Conservation (phyloP, 2,888 invertebrate species). For the Orchesellides sinensis region DNA sequence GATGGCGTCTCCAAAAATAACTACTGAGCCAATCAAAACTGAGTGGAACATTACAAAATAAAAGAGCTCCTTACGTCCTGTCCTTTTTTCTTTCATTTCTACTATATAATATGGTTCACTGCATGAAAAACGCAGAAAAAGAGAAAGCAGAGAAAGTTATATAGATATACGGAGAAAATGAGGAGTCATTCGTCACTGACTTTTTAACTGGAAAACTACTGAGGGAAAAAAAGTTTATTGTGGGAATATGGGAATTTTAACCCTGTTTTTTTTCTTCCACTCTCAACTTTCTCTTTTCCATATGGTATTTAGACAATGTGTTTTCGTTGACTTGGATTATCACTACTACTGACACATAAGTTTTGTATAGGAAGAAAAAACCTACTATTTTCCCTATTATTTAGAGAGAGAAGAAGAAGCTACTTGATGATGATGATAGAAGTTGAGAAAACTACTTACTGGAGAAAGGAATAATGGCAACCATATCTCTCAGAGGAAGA, state of each 20-base stretch:
- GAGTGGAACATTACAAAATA: slow-evolving; percentile 24
- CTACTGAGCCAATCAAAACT: slow-evolving; percentile 31
- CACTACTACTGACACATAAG: not conserved
- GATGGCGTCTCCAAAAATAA: not conserved
- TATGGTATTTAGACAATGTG: slow-evolving; percentile 19
- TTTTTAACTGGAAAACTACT: slow-evolving; percentile 62
- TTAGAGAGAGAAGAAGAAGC: too few relatives aligned
- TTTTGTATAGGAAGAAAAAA: not conserved
- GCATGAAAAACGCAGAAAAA: not conserved
- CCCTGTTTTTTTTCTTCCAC: slow-evolving; percentile 28
- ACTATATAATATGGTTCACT: slow-evolving; percentile 31
- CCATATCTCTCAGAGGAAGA: slow-evolving; percentile 58
- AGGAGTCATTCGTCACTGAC: slow-evolving; percentile 68
- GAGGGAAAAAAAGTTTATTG: slow-evolving; percentile 37
- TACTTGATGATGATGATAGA: slow-evolving; percentile 35
- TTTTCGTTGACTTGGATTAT: slow-evolving; percentile 6
- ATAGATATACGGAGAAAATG: slow-evolving; percentile 57
- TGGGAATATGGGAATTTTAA: slow-evolving; percentile 55
- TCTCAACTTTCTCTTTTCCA: not conserved
- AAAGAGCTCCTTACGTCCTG: slow-evolving; percentile 1
- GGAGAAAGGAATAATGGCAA: slow-evolving; percentile 58
- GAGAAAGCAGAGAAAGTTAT: slow-evolving; percentile 2
- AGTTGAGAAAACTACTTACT: slow-evolving; percentile 47
- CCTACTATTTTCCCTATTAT: too few relatives aligned
- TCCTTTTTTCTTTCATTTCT: not conserved